phyloP scores from a whole-genome alignment of 2,888 invertebrate genomes.

The Nezara viridula region DNA sequence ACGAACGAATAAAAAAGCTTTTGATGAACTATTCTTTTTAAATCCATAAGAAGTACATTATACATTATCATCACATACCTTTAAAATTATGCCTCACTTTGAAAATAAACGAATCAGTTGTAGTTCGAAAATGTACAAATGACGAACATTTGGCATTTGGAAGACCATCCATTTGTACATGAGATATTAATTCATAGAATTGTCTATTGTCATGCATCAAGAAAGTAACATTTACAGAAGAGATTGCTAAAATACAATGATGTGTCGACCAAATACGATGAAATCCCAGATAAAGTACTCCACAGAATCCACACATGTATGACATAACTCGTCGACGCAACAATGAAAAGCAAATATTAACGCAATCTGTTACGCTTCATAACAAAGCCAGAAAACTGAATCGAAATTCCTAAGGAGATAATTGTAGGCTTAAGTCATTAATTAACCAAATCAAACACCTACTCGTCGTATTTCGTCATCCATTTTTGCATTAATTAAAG shows the following conservation, averaged over 20 bases:
- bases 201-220: not conserved
- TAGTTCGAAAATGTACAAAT: no score
- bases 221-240: not conserved
- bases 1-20: no score
- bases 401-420: slow-evolving; percentile 27
- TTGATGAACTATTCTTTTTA: no score
- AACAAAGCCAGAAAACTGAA: slow-evolving; percentile 22
- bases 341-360: slow-evolving; percentile 28
- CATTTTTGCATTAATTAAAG: not conserved
- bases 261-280: not conserved
- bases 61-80: no score
- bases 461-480: slow-evolving; percentile 5
- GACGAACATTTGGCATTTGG: no score
- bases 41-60: no score
- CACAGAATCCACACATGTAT: not conserved
- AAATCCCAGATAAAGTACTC: not conserved
- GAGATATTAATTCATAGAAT: not conserved
- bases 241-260: not conserved
- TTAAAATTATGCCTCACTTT: no score
- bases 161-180: not conserved
- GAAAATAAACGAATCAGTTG: no score
- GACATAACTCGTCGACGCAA: not conserved
- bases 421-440: not conserved
- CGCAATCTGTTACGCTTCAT: slow-evolving; percentile 18
- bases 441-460: slow-evolving; percentile 32